Evolutionary conservation across 2,888 invertebrate genomes (phyloP).

Genomic region (Drosophila pseudotakahashii): DNA sequence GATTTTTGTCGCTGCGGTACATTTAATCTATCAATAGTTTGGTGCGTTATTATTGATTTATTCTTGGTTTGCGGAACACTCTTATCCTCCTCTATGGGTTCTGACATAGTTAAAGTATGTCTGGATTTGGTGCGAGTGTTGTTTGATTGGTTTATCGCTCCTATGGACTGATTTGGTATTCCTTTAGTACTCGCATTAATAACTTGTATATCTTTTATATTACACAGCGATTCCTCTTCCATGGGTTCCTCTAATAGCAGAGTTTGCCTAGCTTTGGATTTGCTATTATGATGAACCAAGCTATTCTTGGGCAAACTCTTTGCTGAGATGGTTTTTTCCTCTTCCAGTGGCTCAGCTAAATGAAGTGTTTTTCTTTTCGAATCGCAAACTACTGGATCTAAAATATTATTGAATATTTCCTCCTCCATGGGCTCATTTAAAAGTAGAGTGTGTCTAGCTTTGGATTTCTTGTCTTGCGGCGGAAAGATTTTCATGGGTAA

Average conservation of each 20-base stretch:
- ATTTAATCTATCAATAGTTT: neutral
- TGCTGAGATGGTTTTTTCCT: neutral
- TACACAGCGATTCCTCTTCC: slow-evolving; percentile 2
- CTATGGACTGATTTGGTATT: too few relatives aligned
- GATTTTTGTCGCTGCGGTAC: neutral
- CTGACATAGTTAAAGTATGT: neutral
- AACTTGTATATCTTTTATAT: neutral
- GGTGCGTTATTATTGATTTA: neutral
- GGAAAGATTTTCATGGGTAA: neutral
- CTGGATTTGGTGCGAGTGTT: neutral
- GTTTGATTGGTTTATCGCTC: neutral
- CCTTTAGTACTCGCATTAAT: too few relatives aligned
- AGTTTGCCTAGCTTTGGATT: slow-evolving; percentile 2
- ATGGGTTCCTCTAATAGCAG: slow-evolving; percentile 5
- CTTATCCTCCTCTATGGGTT: neutral
- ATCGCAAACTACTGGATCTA: neutral
- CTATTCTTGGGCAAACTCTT: neutral
- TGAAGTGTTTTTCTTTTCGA: slow-evolving; percentile 6
- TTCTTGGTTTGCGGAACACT: neutral
- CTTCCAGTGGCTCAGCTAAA: neutral
- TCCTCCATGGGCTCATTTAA: neutral
- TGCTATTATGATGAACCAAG: neutral
- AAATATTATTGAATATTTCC: neutral
- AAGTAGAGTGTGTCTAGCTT: neutral
- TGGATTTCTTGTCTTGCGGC: neutral